Evolutionary conservation across 1,140 invertebrate species (phyloP).

Genomic region (Eubasilissa regina): DNA sequence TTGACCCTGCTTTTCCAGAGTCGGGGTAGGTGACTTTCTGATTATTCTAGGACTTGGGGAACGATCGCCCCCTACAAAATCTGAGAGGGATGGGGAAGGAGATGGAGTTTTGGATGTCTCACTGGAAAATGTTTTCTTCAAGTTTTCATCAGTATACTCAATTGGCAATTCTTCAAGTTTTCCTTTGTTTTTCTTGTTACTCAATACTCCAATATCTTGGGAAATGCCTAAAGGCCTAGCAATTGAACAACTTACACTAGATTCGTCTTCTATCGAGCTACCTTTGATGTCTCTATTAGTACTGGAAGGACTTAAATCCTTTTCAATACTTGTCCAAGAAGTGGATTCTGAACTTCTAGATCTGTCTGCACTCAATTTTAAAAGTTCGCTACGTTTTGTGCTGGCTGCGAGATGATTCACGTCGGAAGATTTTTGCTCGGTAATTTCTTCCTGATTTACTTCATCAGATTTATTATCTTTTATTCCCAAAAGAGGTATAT

Average conservation of each 20-base stretch:
- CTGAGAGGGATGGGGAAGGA: conserved; percentile 63
- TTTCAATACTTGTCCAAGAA: conserved; percentile 76
- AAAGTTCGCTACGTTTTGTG: conserved; percentile 69
- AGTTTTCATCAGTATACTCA: conserved; percentile 67
- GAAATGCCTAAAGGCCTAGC: conserved; percentile 83
- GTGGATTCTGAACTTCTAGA: conserved; percentile 78
- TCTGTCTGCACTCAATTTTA: conserved; percentile 77
- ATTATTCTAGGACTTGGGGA: conserved; percentile 67
- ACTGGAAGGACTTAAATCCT: conserved; percentile 73
- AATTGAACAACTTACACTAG: conserved; percentile 85
- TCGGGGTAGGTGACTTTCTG: conserved; percentile 74
- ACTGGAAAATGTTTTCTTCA: conserved; percentile 67
- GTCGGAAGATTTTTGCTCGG: conserved; percentile 65
- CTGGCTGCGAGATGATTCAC: conserved; percentile 68
- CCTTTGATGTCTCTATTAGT: conserved; percentile 74
- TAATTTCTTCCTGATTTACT: conserved; percentile 43
- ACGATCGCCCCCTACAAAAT: conserved; percentile 66
- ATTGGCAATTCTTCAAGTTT: conserved; percentile 69
- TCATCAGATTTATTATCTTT: conserved; percentile 63
- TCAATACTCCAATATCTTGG: conserved; percentile 77
- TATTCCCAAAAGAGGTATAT: conserved; percentile 69
- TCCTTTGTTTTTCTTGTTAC: conserved; percentile 71
- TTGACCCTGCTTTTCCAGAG: conserved; percentile 75
- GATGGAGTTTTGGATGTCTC: conserved; percentile 70
- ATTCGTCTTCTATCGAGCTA: conserved; percentile 81